phyloP scores from a whole-genome alignment of 2,888 invertebrate species.

The Hypercompe scribonia region DNA sequence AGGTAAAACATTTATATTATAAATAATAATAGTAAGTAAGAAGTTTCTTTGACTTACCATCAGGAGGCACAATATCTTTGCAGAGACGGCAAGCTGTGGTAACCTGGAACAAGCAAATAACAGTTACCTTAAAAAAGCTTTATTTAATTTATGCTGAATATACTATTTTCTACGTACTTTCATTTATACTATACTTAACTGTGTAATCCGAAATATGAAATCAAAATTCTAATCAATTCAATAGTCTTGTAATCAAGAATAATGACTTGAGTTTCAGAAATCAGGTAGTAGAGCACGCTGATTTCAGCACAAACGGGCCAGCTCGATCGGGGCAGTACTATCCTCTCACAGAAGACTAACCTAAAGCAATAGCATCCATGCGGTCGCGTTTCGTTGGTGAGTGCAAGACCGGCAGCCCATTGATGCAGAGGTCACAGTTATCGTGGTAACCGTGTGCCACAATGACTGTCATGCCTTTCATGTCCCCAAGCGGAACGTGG shows the following conservation, averaged over 20 bases:
- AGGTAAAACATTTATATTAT: neutral
- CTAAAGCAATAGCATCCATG: too few relatives aligned
- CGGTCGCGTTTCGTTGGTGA: too few relatives aligned
- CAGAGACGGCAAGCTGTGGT: conserved; percentile 96
- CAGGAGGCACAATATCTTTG: conserved; percentile 96
- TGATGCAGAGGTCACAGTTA: too few relatives aligned
- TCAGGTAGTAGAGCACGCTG: too few relatives aligned
- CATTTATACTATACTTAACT: neutral
- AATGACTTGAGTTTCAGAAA: too few relatives aligned
- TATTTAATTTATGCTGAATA: neutral
- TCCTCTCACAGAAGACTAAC: too few relatives aligned
- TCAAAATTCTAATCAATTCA: neutral
- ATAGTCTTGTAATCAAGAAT: neutral
- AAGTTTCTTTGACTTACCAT: conserved; percentile 88
- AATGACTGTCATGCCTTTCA: too few relatives aligned
- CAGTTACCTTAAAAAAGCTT: neutral
- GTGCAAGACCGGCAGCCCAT: too few relatives aligned
- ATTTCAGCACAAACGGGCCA: too few relatives aligned
- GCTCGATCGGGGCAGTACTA: too few relatives aligned
- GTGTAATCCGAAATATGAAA: neutral
- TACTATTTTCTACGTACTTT: neutral
- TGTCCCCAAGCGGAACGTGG: too few relatives aligned
- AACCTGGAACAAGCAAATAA: conserved; percentile 88
- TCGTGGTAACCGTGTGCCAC: too few relatives aligned
- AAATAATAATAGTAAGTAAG: neutral